Evolutionary conservation across 2,888 invertebrate species (phyloP).

Genomic region (Cataglyphis altisquamis): DNA sequence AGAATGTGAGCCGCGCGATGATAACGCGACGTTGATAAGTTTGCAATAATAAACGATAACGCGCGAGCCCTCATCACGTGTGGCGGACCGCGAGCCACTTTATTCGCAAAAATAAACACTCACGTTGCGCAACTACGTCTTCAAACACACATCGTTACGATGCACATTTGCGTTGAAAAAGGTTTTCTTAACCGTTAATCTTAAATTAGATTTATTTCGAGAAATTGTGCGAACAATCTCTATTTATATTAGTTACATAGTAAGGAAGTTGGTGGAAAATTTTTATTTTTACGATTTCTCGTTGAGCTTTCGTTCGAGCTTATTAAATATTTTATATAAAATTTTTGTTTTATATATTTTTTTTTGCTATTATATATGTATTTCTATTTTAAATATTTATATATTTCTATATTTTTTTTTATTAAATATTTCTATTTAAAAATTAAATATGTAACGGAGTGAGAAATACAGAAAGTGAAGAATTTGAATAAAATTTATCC

Average conservation of each 20-base stretch:
- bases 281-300: not conserved
- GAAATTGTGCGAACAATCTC: not conserved
- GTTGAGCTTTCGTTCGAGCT: not conserved
- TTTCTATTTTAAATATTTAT: not conserved
- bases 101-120: slow-evolving; percentile 39
- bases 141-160: not conserved
- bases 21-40: slow-evolving; percentile 19
- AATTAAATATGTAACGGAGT: not conserved
- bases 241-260: not conserved
- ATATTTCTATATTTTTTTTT: not conserved
- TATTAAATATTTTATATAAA: not conserved
- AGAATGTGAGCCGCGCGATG: slow-evolving; percentile 28
- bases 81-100: slow-evolving; percentile 19
- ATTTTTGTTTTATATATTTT: not conserved
- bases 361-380: not conserved
- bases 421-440: not conserved
- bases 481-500: no score
- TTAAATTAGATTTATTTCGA: slow-evolving; percentile 1
- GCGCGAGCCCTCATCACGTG: slow-evolving; percentile 36
- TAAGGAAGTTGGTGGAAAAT: not conserved
- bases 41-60: slow-evolving; percentile 31
- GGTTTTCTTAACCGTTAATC: not conserved
- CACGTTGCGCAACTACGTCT: slow-evolving; percentile 49
- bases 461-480: not conserved
- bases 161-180: slow-evolving; percentile 33